Percentiles rank a stretch among this genome's conserved stretches.
phyloP scores from a whole-genome alignment of 2,888 invertebrate genomes.

The Slavum lentiscoides region DNA sequence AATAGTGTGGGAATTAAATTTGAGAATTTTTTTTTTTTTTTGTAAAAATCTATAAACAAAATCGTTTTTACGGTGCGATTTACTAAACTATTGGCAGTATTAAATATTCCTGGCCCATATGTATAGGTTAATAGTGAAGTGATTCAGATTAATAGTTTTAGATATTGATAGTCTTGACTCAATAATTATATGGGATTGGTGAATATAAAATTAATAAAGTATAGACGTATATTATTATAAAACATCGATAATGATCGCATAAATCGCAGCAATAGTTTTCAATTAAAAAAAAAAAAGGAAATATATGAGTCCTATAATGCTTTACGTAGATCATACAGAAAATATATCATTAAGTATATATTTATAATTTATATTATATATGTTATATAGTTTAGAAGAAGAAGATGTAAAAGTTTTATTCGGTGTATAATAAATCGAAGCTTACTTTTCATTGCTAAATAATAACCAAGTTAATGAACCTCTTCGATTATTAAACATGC shows the following conservation, averaged over 20 bases:
- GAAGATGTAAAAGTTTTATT: constrained; percentile 2
- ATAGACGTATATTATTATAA: background rate
- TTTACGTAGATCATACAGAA: background rate
- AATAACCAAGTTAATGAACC: constrained; percentile 43
- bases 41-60: background rate
- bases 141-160: background rate
- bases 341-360: background rate
- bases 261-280: background rate
- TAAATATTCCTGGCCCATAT: background rate
- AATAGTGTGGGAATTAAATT: background rate
- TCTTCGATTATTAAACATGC: constrained; percentile 30
- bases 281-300: background rate
- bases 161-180: background rate
- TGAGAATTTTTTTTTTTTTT: background rate
- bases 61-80: background rate
- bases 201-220: background rate
- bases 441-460: constrained; percentile 46
- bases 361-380: background rate
- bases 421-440: constrained; percentile 7
- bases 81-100: background rate
- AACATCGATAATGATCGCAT: background rate
- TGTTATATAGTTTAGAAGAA: background rate
- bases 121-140: no score
- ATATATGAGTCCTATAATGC: background rate
- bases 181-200: background rate